Percentiles rank a stretch among this genome's conserved stretches.
phyloP scores from a whole-genome alignment of 2,113 vertebrate species.

The Poeciliopsis prolifica region DNA sequence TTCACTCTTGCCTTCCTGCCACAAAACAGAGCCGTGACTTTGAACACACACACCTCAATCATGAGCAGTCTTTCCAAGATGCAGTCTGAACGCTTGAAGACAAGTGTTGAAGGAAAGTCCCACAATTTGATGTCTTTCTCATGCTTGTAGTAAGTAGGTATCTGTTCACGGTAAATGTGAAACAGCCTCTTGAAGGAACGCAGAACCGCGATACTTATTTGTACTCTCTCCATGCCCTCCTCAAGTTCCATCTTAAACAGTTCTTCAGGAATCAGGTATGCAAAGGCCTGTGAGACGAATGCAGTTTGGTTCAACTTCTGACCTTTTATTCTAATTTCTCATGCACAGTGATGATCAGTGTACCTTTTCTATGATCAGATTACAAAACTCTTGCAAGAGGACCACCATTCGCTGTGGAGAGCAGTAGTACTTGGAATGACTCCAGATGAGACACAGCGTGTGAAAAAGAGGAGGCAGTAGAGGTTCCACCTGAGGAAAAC shows the following conservation, averaged over 20 bases:
- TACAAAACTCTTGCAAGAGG: slow-evolving; percentile 87
- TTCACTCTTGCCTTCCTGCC: neutral
- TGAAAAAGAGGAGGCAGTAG: slow-evolving; percentile 84
- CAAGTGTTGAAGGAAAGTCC: slow-evolving; percentile 75
- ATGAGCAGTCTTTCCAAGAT: slow-evolving; percentile 70
- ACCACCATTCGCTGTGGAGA: slow-evolving; percentile 81
- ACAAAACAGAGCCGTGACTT: neutral
- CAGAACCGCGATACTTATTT: slow-evolving; percentile 69
- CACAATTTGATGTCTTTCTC: slow-evolving; percentile 58
- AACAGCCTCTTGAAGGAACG: slow-evolving; percentile 77
- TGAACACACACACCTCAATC: slow-evolving; percentile 57
- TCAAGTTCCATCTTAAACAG: slow-evolving; percentile 84
- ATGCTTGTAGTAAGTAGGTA: slow-evolving; percentile 50
- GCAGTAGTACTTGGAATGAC: slow-evolving; percentile 81
- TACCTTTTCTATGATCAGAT: slow-evolving; percentile 88
- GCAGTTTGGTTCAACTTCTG: neutral
- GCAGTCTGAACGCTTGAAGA: slow-evolving; percentile 71
- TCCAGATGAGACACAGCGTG: slow-evolving; percentile 91
- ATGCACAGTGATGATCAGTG: neutral
- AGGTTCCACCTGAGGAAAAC: slow-evolving; percentile 75
- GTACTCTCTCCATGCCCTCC: slow-evolving; percentile 77
- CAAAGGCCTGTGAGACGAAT: slow-evolving; percentile 64
- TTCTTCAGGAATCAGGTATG: slow-evolving; percentile 79
- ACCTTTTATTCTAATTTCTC: neutral
- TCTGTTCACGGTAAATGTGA: slow-evolving; percentile 54